Conservation (phyloP, 1,140 invertebrate genomes). For the Lasioglossum baleicum region DNA sequence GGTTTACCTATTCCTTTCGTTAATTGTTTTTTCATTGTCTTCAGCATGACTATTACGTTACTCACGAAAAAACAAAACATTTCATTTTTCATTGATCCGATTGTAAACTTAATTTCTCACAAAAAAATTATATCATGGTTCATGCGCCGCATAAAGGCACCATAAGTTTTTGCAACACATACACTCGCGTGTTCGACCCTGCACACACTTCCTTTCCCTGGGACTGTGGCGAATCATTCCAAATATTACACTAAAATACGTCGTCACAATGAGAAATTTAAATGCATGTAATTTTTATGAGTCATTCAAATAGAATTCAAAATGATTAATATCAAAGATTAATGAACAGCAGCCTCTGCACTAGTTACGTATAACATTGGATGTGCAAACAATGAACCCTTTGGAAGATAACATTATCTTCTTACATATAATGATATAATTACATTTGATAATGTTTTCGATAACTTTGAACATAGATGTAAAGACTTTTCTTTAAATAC, state of each 20-base stretch:
- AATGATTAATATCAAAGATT: conserved; percentile 6
- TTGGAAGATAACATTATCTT: conserved; percentile 38
- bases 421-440: neutral
- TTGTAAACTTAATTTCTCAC: neutral
- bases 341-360: conserved; percentile 49
- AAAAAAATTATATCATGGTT: neutral
- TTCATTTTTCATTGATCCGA: neutral
- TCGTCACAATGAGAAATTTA: conserved; percentile 16
- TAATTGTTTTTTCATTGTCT: conserved; percentile 21
- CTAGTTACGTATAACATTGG: conserved; percentile 21
- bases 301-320: conserved; percentile 20
- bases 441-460: conserved; percentile 5
- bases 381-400: conserved; percentile 56
- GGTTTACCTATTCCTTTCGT: conserved; percentile 7
- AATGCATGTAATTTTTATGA: conserved; percentile 47
- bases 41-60: conserved; percentile 10
- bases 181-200: conserved; percentile 39
- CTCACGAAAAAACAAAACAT: neutral
- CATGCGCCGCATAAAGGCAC: neutral
- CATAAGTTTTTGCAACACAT: conserved; percentile 5
- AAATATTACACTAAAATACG: conserved; percentile 18
- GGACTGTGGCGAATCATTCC: conserved; percentile 39
- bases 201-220: conserved; percentile 34
- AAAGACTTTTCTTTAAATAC: conserved; percentile 17
- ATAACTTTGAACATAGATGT: neutral